Evolutionary conservation across 2,113 vertebrate species (phyloP), one percentile per base, ranked within the genome.

Genomic region (Oreocharis arfaki): DNA sequence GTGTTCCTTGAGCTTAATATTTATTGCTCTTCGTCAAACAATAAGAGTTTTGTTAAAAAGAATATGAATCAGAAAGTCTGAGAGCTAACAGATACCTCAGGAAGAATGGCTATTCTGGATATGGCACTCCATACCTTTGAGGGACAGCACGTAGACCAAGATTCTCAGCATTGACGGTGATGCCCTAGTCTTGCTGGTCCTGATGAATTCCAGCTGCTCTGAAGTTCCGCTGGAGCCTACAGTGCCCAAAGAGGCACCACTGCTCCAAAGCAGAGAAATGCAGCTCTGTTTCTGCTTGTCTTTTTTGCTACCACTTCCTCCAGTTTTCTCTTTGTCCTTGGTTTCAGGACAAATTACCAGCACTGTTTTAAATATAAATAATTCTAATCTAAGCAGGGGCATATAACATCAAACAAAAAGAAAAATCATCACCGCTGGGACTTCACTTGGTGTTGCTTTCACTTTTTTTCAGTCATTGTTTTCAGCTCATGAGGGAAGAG

Each of bases 221-320:
- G 13, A 53, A 49, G 35, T 53, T 26, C 32, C 60, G 5, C 11
- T 67, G 41, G 16, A 79, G 30, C 21, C 5, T 26, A 6, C 14
- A 44, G 20, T 1, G 2, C 6, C 21, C 19, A 17, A 73, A 69
- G 30, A 1, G 2, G 6, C 41, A 63, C 12, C 3, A 27, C 3
- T 46, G 13, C 8, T 74, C 37, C 46, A 74, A 78, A n/a, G 32
- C 15, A 91, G 10, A 0, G 1, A 80, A 16, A 6, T 69, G 30
- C 10, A 65, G 30, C 24, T 65, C 28, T 57, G 7, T 7, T 82
- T 60, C 52, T 81, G n/a, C 3, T 79, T 67, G 7, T 46, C 15
- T 30, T 69, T 65, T 91, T 60, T 77, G 18, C 6, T 63, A 17
- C 1, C 10, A 57, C 16, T 78, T 84, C 10, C 16, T 70, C 19